Evolutionary conservation across 2,888 invertebrate genomes (phyloP).

Genomic region (Ctenicera cuprea): DNA sequence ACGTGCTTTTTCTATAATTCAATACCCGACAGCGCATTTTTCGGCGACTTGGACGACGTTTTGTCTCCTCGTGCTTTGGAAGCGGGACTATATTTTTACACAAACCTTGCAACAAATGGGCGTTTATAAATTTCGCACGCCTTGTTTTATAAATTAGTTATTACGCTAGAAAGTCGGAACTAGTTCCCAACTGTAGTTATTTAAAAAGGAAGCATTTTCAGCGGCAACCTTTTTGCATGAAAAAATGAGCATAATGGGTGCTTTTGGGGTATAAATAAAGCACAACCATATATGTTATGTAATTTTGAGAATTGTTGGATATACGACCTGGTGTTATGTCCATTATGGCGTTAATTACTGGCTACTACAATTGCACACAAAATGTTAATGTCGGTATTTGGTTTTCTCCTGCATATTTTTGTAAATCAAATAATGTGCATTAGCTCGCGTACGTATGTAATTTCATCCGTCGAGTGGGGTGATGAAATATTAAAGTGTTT

Average conservation of each 20-base stretch:
- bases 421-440: constrained; percentile 38
- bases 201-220: constrained; percentile 1
- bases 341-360: constrained; percentile 19
- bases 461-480: constrained; percentile 30
- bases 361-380: constrained; percentile 6
- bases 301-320: background rate
- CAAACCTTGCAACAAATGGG: constrained; percentile 29
- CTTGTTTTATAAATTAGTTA: constrained; percentile 44
- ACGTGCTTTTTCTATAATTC: constrained; percentile 47
- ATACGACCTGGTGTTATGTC: background rate
- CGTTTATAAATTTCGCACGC: constrained; percentile 37
- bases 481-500: constrained; percentile 37
- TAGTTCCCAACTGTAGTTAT: constrained; percentile 27
- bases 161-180: constrained; percentile 28
- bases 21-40: constrained; percentile 33
- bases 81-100: constrained; percentile 22
- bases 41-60: constrained; percentile 11
- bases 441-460: constrained; percentile 34
- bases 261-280: background rate
- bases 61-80: constrained; percentile 9
- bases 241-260: background rate
- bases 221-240: background rate
- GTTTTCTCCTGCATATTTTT: constrained; percentile 12
- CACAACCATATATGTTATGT: background rate
- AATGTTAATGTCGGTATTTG: constrained; percentile 8